phyloP scores from a whole-genome alignment of 1,140 invertebrate genomes.

The Drosophila quadrilineata region DNA sequence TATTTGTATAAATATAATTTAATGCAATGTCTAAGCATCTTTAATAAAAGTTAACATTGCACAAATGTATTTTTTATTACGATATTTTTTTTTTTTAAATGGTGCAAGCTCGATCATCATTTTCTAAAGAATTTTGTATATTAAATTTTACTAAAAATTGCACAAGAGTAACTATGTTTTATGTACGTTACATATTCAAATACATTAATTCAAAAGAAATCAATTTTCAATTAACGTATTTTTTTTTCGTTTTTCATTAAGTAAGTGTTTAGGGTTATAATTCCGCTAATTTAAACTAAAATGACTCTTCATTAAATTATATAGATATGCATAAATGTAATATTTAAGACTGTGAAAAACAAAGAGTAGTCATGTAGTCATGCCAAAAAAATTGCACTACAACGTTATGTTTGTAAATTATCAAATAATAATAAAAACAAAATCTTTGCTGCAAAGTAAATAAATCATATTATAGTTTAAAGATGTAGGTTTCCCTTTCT shows the following conservation, averaged over 20 bases:
- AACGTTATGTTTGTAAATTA: conserved; percentile 48
- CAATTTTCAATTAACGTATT: conserved; percentile 41
- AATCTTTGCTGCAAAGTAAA: conserved; percentile 57
- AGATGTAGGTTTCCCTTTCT: conserved; percentile 6
- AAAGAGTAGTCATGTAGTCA: conserved; percentile 41
- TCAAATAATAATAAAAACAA: conserved; percentile 41
- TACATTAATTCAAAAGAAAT: conserved; percentile 46
- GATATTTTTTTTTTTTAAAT: no score
- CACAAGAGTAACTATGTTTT: conserved; percentile 67
- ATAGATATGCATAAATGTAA: conserved; percentile 1
- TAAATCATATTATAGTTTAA: conserved; percentile 26
- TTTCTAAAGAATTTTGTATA: conserved; percentile 49
- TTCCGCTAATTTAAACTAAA: conserved; percentile 73
- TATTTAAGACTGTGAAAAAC: conserved; percentile 34
- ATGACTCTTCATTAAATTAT: conserved; percentile 59
- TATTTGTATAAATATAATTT: conserved; percentile 40
- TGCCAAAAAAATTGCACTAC: conserved; percentile 70
- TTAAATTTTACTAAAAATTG: conserved; percentile 72
- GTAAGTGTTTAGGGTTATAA: conserved; percentile 53
- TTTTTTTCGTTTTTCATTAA: no score
- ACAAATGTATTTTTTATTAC: conserved; percentile 45
- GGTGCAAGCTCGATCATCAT: conserved; percentile 31
- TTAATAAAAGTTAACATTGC: conserved; percentile 45
- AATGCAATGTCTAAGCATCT: conserved; percentile 32
- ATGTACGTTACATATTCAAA: conserved; percentile 37